Base-by-base conservation (phyloP, 2,797 vertebrate genomes). In the Sebastes ruberrimus region DNA sequence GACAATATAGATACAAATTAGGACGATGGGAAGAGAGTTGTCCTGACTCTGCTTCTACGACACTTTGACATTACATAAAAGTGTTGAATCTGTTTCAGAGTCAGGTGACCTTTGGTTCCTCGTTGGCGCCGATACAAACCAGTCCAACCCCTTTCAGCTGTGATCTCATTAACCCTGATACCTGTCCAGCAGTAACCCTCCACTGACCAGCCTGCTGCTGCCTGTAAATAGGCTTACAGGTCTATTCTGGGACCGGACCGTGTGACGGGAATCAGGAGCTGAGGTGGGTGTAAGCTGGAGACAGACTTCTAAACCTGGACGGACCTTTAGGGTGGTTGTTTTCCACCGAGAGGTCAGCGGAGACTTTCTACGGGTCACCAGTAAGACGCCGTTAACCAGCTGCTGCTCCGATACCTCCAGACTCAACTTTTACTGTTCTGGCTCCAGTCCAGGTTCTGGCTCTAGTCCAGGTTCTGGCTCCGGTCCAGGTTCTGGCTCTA, bases 181-280 rank as follows among this genome's bases (percentile, higher is more conserved):
- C 14, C 38, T n/a, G 8, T 49, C 46, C 18, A 18, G 18, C 80
- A 46, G 38, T 64, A 32, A 73, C 70, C 35, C 20, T 81, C 65
- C 89, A 90, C 52, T 86, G 88, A 90, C 88, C 82, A 89, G 90
- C 81, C 84, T 83, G 38, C 38, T 42, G 78, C 76, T 86, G 88
- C 72, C 64, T 22, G 84, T 92, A 94, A 95, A 92, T 88, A 85
- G 93, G 93, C 93, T 95, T 94, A 96, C 22, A 20, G 49, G 33
- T 84, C 93, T 95, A 94, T 94, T 95, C 92, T 93, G 78, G 86
- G 93, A 82, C 27, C 25, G 38, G 13, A 42, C 38, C 14, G 38
- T 42, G 38, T 42, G 38, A 42, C 13, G 38, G 6, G 38, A 42
- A 42, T 42, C 38, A 27, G 52, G 81, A 83, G 60, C 53, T 32